Evolutionary conservation across 1,140 invertebrate species (phyloP).

Genomic region (Aphelenchoides avenae): DNA sequence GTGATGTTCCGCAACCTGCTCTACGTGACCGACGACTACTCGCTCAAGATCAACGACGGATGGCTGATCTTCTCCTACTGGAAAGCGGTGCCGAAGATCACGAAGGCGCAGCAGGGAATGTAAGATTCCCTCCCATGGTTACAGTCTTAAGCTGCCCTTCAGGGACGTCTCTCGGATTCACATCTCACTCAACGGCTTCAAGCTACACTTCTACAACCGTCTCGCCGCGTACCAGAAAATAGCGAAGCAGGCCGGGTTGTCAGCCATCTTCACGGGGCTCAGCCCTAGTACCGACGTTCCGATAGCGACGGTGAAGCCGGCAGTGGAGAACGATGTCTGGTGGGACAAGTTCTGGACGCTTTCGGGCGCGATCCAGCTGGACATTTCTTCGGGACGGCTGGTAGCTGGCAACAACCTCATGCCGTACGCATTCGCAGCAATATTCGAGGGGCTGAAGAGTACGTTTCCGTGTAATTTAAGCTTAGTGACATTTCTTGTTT

Average conservation of each 20-base stretch:
- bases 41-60: conserved; percentile 86
- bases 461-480: too few relatives aligned
- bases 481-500: too few relatives aligned
- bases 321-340: conserved; percentile 38
- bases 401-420: conserved; percentile 94
- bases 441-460: conserved; percentile 68
- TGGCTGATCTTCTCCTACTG: conserved; percentile 64
- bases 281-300: conserved; percentile 57
- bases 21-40: conserved; percentile 89
- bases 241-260: conserved; percentile 81
- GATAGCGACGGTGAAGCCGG: conserved; percentile 19
- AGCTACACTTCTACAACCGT: conserved; percentile 90
- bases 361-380: conserved; percentile 91
- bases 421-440: conserved; percentile 84
- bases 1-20: conserved; percentile 96
- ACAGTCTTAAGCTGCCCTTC: conserved; percentile 81
- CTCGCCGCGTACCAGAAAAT: conserved; percentile 79
- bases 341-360: conserved; percentile 81
- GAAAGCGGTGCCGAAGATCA: conserved; percentile 41
- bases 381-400: conserved; percentile 79
- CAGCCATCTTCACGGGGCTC: conserved; percentile 72
- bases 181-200: conserved; percentile 88
- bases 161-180: conserved; percentile 88
- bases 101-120: conserved; percentile 13
- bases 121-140: conserved; percentile 52